Evolutionary conservation across 2,797 vertebrate species (phyloP).

Genomic region (Euphonia xanthogaster): DNA sequence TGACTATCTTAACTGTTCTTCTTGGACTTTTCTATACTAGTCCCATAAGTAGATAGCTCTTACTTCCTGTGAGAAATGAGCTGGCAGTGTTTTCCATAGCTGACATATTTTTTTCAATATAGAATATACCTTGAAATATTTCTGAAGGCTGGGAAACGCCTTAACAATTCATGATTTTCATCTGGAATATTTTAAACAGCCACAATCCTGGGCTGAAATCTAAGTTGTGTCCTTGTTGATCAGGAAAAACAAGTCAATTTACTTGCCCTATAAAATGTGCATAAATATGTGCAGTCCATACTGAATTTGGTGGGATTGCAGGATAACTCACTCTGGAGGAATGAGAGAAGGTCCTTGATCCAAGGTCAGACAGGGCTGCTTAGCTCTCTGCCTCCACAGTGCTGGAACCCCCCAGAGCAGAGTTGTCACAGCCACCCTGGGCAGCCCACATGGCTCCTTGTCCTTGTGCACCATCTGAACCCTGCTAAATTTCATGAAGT

Average conservation of each 20-base stretch:
- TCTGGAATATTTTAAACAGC: background rate
- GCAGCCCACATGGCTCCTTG: background rate
- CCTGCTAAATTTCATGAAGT: rapidly evolving
- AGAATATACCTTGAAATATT: background rate
- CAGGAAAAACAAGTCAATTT: background rate
- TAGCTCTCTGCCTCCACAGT: background rate
- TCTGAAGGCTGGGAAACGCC: background rate
- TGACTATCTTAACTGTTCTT: background rate
- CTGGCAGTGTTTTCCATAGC: background rate
- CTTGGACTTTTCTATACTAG: background rate
- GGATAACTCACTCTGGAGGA: background rate
- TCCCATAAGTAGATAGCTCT: background rate
- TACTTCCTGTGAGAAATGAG: background rate
- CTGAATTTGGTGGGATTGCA: background rate
- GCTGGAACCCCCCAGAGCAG: rapidly evolving
- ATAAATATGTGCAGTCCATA: background rate
- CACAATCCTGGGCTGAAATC: background rate
- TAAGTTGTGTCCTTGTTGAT: background rate
- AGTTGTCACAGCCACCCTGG: background rate
- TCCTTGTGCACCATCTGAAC: background rate
- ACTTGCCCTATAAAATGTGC: background rate
- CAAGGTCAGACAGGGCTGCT: background rate
- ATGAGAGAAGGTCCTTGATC: background rate
- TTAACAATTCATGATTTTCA: background rate
- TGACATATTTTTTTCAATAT: background rate